Evolutionary conservation across 2,113 vertebrate genomes (phyloP).

Genomic region (Mastomys natalensis): DNA sequence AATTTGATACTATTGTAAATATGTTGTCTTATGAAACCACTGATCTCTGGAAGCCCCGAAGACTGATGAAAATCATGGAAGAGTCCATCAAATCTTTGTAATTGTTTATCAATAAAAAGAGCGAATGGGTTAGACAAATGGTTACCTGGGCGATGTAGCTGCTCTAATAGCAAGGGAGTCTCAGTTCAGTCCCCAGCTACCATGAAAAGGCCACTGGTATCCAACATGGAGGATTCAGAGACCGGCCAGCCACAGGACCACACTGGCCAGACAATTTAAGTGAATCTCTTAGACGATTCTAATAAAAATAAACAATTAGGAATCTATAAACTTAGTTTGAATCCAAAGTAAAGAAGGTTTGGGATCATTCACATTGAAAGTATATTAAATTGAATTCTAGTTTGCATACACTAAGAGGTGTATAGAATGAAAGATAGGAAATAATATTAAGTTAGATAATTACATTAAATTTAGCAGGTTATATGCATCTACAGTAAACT

Average conservation of each 20-base stretch:
- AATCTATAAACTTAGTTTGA: not conserved
- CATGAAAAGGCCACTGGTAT: too few species aligned
- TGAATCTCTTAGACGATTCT: not conserved
- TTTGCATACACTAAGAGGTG: not conserved
- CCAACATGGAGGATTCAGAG: not conserved
- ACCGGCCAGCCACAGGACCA: not conserved
- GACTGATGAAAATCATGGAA: not conserved
- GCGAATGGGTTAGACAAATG: too few species aligned
- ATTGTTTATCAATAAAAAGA: not conserved
- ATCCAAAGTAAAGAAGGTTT: not conserved
- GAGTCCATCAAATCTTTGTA: too few species aligned
- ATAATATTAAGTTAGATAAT: not conserved
- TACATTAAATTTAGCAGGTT: not conserved
- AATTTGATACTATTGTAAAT: too few species aligned
- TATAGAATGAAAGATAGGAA: not conserved
- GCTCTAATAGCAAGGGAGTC: not conserved
- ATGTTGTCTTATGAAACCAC: not conserved
- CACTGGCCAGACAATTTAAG: not conserved
- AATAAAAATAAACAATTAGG: too few species aligned
- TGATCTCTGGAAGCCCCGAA: not conserved
- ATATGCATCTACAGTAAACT: not conserved
- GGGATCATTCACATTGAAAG: not conserved
- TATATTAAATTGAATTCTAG: not conserved
- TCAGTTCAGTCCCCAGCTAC: too few species aligned
- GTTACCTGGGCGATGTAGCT: not conserved